These are phyloP conservation scores for Drusus annulatus DNA, from an alignment of 1,140 invertebrate species.

Conservation along the genomic window DNA sequence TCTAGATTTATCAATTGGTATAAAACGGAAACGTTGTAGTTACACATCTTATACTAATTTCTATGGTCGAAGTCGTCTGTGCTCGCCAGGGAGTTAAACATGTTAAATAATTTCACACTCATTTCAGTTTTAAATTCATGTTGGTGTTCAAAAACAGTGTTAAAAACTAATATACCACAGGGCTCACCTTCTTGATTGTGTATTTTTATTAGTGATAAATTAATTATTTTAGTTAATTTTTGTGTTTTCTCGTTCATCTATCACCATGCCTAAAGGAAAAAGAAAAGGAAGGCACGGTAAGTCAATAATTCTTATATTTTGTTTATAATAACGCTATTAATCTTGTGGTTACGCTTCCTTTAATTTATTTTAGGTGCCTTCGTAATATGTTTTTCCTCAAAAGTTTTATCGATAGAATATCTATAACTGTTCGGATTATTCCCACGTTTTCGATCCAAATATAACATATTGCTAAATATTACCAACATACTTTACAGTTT, in stretches of 20 bases:
- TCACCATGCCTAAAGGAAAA: constrained; percentile 70
- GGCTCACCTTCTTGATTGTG: constrained; percentile 72
- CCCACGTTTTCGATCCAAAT: too few species aligned
- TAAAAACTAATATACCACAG: constrained; percentile 71
- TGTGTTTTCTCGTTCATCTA: constrained; percentile 60
- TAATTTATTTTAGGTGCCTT: too few species aligned
- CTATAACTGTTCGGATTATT: too few species aligned
- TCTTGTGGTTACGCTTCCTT: too few species aligned
- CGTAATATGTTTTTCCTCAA: too few species aligned
- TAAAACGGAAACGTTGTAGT: not conserved
- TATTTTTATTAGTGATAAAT: constrained; percentile 68
- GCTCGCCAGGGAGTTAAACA: constrained; percentile 71
- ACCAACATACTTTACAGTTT: too few species aligned
- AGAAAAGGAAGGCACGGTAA: constrained; percentile 71
- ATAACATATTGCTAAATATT: too few species aligned
- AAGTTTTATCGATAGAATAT: too few species aligned
- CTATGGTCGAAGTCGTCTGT: constrained; percentile 64
- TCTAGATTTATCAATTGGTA: too few species aligned
- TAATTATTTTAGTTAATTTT: constrained; percentile 70
- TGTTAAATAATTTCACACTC: constrained; percentile 72
- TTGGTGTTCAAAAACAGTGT: constrained; percentile 67
- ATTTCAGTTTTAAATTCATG: constrained; percentile 72
- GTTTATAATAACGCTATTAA: too few species aligned
- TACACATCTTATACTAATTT: constrained; percentile 10
- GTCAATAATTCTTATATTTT: constrained; percentile 27